Evolutionary conservation across 2,888 invertebrate genomes (phyloP).

Genomic region (Dryobota labecula): DNA sequence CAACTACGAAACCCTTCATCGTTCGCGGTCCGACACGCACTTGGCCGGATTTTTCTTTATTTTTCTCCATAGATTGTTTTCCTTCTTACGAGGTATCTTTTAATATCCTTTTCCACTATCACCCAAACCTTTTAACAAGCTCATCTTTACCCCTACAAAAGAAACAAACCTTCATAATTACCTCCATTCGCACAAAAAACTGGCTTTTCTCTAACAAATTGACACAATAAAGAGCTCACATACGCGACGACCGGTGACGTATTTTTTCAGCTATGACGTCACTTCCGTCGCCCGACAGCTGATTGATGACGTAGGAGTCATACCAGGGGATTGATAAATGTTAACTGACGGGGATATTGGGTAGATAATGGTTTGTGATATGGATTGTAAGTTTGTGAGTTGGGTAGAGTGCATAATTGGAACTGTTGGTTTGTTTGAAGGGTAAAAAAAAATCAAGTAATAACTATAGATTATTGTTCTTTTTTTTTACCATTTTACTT

Average conservation of each 20-base stretch:
- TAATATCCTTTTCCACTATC: too few relatives aligned
- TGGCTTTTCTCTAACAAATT: constrained; percentile 51
- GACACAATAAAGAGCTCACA: constrained; percentile 59
- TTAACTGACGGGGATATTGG: constrained; percentile 50
- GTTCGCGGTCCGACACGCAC: too few relatives aligned
- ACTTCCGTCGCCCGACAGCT: constrained; percentile 48
- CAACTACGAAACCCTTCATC: too few relatives aligned
- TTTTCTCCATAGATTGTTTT: not conserved
- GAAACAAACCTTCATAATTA: constrained; percentile 38
- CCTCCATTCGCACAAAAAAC: constrained; percentile 49
- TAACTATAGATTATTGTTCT: too few relatives aligned
- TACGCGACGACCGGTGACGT: constrained; percentile 49
- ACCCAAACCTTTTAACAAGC: not conserved
- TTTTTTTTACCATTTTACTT: too few relatives aligned
- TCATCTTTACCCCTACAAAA: not conserved
- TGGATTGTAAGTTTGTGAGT: constrained; percentile 26
- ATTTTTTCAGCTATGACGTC: constrained; percentile 58
- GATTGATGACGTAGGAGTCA: constrained; percentile 61
- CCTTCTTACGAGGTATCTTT: not conserved
- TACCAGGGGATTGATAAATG: constrained; percentile 60
- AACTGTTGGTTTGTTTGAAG: not conserved
- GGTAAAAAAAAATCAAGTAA: too few relatives aligned
- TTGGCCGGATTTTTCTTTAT: too few relatives aligned
- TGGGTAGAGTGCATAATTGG: not conserved
- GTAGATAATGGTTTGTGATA: constrained; percentile 32